A percentile compares a stretch with the other conserved stretches of the same genome.
phyloP scores from a whole-genome alignment of 1,140 invertebrate genomes.

The Cepaea nemoralis region DNA sequence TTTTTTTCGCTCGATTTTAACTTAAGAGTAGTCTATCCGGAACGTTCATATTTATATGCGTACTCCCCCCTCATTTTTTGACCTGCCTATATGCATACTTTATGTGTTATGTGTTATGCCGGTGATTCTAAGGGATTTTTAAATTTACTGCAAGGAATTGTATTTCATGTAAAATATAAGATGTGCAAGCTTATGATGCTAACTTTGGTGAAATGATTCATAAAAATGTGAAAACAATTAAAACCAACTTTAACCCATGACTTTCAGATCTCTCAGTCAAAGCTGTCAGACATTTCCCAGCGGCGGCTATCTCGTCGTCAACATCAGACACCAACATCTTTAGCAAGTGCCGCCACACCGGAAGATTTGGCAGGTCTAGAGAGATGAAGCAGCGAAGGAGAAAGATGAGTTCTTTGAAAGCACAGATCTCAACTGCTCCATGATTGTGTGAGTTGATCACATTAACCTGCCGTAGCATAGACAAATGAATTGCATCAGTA shows the following conservation, averaged over 20 bases:
- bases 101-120: no score
- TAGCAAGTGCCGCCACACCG: conserved; percentile 70
- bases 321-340: conserved; percentile 63
- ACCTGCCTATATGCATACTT: no score
- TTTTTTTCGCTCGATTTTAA: no score
- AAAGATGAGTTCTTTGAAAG: conserved; percentile 60
- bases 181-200: no score
- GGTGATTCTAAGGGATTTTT: no score
- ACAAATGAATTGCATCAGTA: no score
- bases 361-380: conserved; percentile 56
- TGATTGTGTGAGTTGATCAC: conserved; percentile 64
- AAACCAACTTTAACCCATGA: conserved; percentile 1
- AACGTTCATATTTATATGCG: no score
- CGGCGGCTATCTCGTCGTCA: conserved; percentile 65
- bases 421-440: conserved; percentile 68
- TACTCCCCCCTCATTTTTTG: no score
- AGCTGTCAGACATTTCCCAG: conserved; percentile 65
- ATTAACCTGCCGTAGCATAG: conserved; percentile 47
- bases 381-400: conserved; percentile 66
- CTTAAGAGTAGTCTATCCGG: no score
- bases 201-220: no score
- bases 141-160: no score
- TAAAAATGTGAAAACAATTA: background rate
- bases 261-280: conserved; percentile 59
- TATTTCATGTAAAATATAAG: no score